Conservation (phyloP, 2,113 vertebrate genomes). For the Mirza zaza region DNA sequence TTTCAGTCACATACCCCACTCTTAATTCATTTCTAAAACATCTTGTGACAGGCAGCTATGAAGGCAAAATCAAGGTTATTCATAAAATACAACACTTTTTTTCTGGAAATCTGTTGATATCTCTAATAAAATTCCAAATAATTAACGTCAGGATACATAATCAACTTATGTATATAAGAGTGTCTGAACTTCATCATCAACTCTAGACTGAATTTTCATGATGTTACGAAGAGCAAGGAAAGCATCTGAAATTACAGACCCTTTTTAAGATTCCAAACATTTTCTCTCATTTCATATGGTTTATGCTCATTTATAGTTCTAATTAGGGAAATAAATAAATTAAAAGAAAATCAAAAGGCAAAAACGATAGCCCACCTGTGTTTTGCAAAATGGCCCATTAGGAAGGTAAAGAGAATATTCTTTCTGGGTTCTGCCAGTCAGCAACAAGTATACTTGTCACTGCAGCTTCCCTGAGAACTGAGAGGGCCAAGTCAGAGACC, state of each 20-base stretch:
- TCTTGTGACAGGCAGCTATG: neutral
- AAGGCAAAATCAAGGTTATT: conserved; percentile 14
- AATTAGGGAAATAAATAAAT: neutral
- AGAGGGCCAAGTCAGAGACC: neutral
- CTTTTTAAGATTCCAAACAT: neutral
- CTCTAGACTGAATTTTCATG: neutral
- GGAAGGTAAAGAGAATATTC: neutral
- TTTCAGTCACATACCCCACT: neutral
- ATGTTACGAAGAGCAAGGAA: neutral
- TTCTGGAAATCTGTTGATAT: neutral
- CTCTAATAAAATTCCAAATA: neutral
- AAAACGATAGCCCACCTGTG: neutral
- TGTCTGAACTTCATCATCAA: neutral
- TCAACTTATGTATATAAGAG: neutral
- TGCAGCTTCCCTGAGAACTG: neutral
- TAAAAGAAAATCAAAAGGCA: neutral
- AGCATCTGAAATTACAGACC: neutral
- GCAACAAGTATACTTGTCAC: no score
- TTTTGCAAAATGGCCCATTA: neutral
- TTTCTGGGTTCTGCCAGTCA: neutral
- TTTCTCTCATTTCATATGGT: neutral
- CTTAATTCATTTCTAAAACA: neutral
- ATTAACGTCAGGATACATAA: neutral
- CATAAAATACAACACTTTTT: neutral
- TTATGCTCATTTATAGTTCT: neutral